These are phyloP conservation scores for Rhynchonycteris naso DNA, from an alignment of 2,797 vertebrate species.

Conservation along the genomic window DNA sequence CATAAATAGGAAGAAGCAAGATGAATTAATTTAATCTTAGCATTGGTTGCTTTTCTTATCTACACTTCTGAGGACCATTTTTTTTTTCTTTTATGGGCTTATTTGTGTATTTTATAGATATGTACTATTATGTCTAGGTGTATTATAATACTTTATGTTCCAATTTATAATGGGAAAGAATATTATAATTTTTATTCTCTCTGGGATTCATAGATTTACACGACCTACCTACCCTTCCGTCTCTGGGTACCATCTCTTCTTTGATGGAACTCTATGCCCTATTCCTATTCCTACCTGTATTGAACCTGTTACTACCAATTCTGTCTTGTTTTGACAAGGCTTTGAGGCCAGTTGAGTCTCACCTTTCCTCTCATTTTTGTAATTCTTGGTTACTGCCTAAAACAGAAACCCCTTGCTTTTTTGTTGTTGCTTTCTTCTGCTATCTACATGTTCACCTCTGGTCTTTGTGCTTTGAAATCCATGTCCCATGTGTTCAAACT, in stretches of 20 bases:
- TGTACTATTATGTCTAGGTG: neutral
- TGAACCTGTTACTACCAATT: neutral
- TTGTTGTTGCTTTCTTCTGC: neutral
- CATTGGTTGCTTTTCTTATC: neutral
- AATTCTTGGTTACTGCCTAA: neutral
- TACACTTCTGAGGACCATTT: neutral
- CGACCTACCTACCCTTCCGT: neutral
- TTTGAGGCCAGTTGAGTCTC: neutral
- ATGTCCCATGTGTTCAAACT: neutral
- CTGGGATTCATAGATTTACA: neutral
- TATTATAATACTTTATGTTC: neutral
- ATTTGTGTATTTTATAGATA: neutral
- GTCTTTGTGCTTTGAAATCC: neutral
- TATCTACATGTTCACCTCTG: neutral
- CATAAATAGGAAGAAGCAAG: conserved; percentile 13
- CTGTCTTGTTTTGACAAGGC: neutral
- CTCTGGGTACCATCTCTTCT: neutral
- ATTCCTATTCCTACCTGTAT: neutral
- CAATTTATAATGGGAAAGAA: neutral
- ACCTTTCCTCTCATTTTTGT: neutral
- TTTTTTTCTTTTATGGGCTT: neutral
- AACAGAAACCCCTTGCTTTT: neutral
- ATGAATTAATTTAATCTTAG: neutral
- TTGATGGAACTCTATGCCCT: neutral
- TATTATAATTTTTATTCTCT: neutral